These are phyloP conservation scores for Hyles vespertilio DNA, from an alignment of 1,140 invertebrate species.

Conservation along the genomic window DNA sequence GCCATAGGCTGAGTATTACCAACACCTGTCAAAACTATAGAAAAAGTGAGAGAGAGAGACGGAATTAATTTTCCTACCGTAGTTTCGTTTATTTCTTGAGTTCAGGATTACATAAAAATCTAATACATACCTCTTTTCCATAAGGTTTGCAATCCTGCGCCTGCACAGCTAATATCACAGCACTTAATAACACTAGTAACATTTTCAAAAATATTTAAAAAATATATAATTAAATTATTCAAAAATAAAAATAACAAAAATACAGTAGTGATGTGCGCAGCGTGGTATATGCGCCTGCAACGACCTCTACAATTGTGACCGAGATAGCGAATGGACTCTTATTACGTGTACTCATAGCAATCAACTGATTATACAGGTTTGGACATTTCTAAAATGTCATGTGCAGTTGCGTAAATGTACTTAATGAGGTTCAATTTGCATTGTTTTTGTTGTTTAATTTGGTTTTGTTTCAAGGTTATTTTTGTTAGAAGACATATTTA, in stretches of 20 bases:
- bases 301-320: conserved; percentile 34
- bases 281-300: conserved; percentile 16
- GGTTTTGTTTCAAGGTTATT: too few species aligned
- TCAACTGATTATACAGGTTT: background rate
- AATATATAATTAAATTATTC: conserved; percentile 10
- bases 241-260: conserved; percentile 8
- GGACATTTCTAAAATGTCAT: background rate
- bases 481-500: too few species aligned
- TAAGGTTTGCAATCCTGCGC: conserved; percentile 46
- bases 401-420: too few species aligned
- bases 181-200: conserved; percentile 20
- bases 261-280: conserved; percentile 7
- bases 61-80: too few species aligned
- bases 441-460: too few species aligned
- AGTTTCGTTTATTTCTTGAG: too few species aligned
- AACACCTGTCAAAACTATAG: too few species aligned
- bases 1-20: too few species aligned
- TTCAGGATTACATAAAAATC: background rate
- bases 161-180: conserved; percentile 11
- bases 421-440: too few species aligned
- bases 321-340: conserved; percentile 28
- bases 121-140: conserved; percentile 36
- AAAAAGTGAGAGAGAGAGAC: too few species aligned
- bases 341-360: conserved; percentile 15
- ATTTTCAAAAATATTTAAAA: background rate